A percentile compares a stretch with the other conserved stretches of the same genome.
phyloP scores from a whole-genome alignment of 1,140 invertebrate genomes.

The Camponotus floridanus region DNA sequence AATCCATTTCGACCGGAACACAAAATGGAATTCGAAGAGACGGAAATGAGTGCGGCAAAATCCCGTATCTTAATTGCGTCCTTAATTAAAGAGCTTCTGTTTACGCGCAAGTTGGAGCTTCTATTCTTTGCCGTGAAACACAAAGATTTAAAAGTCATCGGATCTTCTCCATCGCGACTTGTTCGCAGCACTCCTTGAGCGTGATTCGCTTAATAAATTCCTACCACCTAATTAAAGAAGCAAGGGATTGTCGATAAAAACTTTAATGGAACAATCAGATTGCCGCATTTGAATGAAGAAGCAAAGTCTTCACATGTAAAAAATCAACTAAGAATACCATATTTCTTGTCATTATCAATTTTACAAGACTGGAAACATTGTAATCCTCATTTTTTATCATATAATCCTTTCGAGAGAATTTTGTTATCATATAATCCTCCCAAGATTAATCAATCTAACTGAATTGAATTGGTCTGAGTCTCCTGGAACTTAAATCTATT shows the following conservation, averaged over 20 bases:
- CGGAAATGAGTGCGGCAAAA: background rate
- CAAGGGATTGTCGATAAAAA: background rate
- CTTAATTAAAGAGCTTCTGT: constrained; percentile 48
- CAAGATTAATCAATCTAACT: constrained; percentile 13
- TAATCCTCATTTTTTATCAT: background rate
- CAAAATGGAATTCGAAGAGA: constrained; percentile 1
- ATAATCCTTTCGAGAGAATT: background rate
- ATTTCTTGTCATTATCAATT: constrained; percentile 49
- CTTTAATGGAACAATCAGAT: background rate
- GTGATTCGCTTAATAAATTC: constrained; percentile 36
- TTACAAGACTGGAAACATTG: background rate
- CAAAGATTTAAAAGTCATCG: constrained; percentile 39
- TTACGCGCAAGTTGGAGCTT: constrained; percentile 31
- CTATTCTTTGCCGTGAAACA: constrained; percentile 6
- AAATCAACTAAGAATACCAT: background rate
- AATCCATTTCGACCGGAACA: constrained; percentile 5
- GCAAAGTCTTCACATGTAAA: background rate
- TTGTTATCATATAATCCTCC: no score
- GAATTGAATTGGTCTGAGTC: constrained; percentile 6
- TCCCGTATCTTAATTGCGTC: constrained; percentile 40
- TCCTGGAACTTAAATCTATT: background rate
- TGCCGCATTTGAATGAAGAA: background rate
- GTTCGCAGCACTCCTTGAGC: background rate
- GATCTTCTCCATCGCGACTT: constrained; percentile 13
- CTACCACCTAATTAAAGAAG: background rate